A percentile compares a stretch with the other conserved stretches of the same genome.
Conservation (phyloP, 23 tunicate genomes). For the Halocynthia roretzi region DNA sequence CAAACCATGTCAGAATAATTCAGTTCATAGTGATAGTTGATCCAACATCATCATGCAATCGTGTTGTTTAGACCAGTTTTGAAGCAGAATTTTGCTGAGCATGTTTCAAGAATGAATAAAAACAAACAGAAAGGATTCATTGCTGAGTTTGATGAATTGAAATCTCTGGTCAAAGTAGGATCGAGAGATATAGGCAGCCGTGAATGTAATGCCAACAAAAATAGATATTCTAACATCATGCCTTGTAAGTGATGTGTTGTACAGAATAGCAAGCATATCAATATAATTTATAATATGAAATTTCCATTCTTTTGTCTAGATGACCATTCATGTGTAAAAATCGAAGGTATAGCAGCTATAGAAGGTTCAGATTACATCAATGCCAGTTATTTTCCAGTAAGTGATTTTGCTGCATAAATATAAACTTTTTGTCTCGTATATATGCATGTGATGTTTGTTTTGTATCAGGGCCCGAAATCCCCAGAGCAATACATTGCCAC, state of each 20-base stretch:
- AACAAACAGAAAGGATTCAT: constrained; percentile 63
- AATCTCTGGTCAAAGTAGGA: constrained; percentile 25
- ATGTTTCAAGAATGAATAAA: constrained; percentile 27
- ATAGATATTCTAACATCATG: constrained; percentile 33
- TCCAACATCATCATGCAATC: too few relatives aligned
- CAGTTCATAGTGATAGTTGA: too few relatives aligned
- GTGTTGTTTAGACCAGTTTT: constrained; percentile 31
- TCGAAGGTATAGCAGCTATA: constrained; percentile 32
- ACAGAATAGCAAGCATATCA: neutral
- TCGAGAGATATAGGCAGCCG: constrained; percentile 36
- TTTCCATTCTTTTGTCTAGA: constrained; percentile 21
- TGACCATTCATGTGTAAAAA: constrained; percentile 49
- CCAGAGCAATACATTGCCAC: constrained; percentile 63
- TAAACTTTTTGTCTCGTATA: neutral
- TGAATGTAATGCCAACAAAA: constrained; percentile 44
- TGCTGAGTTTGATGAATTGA: constrained; percentile 50
- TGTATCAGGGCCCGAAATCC: constrained; percentile 32
- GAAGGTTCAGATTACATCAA: constrained; percentile 78
- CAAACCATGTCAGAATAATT: too few relatives aligned
- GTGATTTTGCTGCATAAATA: constrained; percentile 6
- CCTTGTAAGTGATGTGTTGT: constrained; percentile 45
- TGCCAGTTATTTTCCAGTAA: constrained; percentile 57
- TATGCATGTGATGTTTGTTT: neutral
- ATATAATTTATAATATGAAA: neutral
- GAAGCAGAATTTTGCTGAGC: constrained; percentile 28